A percentile compares a stretch with the other conserved stretches of the same genome.
phyloP scores from a whole-genome alignment of 2,113 vertebrate genomes.

The Halichoerus grypus region DNA sequence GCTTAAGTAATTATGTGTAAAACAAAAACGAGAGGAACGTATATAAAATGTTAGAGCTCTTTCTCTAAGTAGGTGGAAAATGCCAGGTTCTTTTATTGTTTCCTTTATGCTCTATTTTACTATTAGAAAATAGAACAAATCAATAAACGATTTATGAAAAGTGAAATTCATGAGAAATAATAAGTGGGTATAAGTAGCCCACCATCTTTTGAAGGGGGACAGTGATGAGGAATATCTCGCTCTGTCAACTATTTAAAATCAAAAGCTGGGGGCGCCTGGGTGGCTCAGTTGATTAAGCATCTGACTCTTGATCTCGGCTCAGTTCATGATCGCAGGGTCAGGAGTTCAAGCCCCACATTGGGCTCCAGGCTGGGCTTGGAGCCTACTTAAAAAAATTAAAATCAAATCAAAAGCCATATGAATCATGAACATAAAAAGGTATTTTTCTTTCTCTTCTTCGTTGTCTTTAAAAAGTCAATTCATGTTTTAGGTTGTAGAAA shows the following conservation, averaged over 20 bases:
- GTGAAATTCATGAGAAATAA: background rate
- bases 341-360: background rate
- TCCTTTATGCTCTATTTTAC: background rate
- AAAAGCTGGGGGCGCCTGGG: background rate
- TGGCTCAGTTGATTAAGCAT: background rate
- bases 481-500: background rate
- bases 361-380: background rate
- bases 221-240: background rate
- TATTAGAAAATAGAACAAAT: constrained; percentile 1
- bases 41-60: background rate
- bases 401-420: background rate
- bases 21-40: background rate
- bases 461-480: background rate
- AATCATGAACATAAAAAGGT: background rate
- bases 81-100: background rate
- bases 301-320: background rate
- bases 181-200: background rate
- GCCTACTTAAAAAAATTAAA: background rate
- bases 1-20: background rate
- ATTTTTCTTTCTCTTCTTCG: background rate
- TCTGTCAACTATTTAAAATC: background rate
- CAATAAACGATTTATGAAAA: background rate
- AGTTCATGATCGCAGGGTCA: background rate
- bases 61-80: background rate
- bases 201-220: background rate